phyloP scores from a whole-genome alignment of 2,888 invertebrate genomes.

The Tenodera sinensis region DNA sequence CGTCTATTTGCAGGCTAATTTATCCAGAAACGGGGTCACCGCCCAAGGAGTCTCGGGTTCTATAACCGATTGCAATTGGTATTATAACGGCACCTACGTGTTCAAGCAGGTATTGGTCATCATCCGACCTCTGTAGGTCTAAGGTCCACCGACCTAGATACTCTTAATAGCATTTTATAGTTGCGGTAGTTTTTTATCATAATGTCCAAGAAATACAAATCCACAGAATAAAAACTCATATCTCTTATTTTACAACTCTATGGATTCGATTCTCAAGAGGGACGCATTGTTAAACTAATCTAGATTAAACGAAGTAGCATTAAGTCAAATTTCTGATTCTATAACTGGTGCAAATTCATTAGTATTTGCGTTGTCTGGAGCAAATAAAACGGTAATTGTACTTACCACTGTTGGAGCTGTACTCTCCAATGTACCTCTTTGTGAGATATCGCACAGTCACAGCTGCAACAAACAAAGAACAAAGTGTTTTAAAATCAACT shows the following conservation, averaged over 20 bases:
- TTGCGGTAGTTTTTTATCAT: too few relatives aligned
- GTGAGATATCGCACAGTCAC: constrained; percentile 76
- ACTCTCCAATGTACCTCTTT: constrained; percentile 75
- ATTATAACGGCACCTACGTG: background rate
- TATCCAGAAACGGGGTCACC: background rate
- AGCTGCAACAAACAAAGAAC: constrained; percentile 56
- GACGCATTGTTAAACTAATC: too few relatives aligned
- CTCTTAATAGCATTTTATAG: too few relatives aligned
- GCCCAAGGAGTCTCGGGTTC: background rate
- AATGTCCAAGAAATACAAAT: too few relatives aligned
- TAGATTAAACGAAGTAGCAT: too few relatives aligned
- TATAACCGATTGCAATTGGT: background rate
- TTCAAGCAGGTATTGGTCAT: background rate
- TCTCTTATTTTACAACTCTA: too few relatives aligned
- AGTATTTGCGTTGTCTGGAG: too few relatives aligned
- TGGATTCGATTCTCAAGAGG: too few relatives aligned
- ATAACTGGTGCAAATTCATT: too few relatives aligned
- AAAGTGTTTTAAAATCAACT: background rate
- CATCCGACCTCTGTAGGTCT: background rate
- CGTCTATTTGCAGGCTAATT: background rate
- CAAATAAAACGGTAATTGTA: constrained; percentile 32
- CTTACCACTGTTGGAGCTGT: constrained; percentile 77
- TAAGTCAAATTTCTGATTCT: too few relatives aligned
- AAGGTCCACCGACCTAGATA: too few relatives aligned
- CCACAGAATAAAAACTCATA: too few relatives aligned